Percentiles rank a stretch among this genome's conserved stretches.
Conservation (phyloP, 2,888 invertebrate species). For the Clitarchus hookeri region DNA sequence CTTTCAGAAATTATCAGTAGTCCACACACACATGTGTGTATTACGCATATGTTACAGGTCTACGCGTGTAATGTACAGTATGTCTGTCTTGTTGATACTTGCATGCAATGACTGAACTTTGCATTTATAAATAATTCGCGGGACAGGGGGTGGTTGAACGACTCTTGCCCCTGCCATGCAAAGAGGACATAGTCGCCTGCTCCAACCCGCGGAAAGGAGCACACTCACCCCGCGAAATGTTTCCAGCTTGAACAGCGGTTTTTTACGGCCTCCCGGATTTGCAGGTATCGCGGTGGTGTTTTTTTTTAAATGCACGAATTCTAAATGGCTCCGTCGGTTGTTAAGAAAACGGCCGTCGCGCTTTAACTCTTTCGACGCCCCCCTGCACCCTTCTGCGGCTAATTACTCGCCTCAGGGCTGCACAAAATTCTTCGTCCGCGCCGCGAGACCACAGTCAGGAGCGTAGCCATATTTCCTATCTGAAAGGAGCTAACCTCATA, state of each 20-base stretch:
- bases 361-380: neutral
- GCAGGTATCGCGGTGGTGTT: constrained; percentile 16
- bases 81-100: too few species aligned
- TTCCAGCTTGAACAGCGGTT: constrained; percentile 17
- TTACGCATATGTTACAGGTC: too few species aligned
- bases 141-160: neutral
- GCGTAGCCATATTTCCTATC: too few species aligned
- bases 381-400: neutral
- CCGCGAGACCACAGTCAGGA: neutral
- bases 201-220: neutral
- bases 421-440: neutral
- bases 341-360: neutral
- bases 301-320: constrained; percentile 21
- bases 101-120: too few species aligned
- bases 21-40: too few species aligned
- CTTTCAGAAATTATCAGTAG: too few species aligned
- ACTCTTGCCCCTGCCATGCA: neutral
- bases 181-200: neutral
- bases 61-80: too few species aligned
- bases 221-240: neutral
- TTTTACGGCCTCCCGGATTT: neutral
- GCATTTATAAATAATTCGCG: neutral
- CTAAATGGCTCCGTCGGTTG: neutral
- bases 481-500: too few species aligned
- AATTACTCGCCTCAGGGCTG: neutral